phyloP scores from a whole-genome alignment of 2,888 invertebrate species.

The Drosophila longiperda region DNA sequence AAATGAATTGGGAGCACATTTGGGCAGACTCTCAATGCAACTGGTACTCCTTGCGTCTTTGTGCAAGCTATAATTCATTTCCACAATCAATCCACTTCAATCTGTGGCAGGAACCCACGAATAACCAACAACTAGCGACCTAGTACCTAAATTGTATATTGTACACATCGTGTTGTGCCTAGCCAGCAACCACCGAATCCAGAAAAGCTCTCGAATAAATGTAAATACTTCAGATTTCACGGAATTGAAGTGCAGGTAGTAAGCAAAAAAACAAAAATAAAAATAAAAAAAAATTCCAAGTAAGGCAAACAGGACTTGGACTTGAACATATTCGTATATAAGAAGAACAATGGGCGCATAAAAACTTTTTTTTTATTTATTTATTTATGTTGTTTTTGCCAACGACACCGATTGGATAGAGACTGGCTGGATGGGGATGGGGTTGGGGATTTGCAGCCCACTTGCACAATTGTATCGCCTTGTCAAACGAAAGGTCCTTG shows the following conservation, averaged over 20 bases:
- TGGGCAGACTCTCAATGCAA: background rate
- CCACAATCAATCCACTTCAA: constrained; percentile 61
- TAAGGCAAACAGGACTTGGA: constrained; percentile 48
- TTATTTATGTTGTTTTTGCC: constrained; percentile 11
- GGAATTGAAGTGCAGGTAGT: constrained; percentile 62
- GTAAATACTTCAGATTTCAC: constrained; percentile 74
- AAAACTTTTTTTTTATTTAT: constrained; percentile 25
- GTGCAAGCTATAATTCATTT: constrained; percentile 46
- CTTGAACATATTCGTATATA: constrained; percentile 21
- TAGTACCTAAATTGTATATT: constrained; percentile 12
- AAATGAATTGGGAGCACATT: background rate
- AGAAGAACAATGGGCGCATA: constrained; percentile 67
- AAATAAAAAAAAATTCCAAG: constrained; percentile 61
- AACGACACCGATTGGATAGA: constrained; percentile 6
- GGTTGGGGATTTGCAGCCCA: constrained; percentile 7
- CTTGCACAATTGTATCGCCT: constrained; percentile 65
- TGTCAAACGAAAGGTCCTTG: constrained; percentile 57
- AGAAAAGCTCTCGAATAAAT: constrained; percentile 58
- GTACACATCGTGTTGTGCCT: constrained; percentile 13
- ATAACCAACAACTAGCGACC: constrained; percentile 18
- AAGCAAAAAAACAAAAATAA: constrained; percentile 41
- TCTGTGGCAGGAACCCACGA: constrained; percentile 27
- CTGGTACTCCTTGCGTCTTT: constrained; percentile 4
- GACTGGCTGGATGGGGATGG: background rate
- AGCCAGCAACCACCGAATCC: constrained; percentile 11